A percentile compares a stretch with the other conserved stretches of the same genome.
These are phyloP conservation scores for Pteria penguin DNA, from an alignment of 2,888 invertebrate genomes.

Conservation along the genomic window DNA sequence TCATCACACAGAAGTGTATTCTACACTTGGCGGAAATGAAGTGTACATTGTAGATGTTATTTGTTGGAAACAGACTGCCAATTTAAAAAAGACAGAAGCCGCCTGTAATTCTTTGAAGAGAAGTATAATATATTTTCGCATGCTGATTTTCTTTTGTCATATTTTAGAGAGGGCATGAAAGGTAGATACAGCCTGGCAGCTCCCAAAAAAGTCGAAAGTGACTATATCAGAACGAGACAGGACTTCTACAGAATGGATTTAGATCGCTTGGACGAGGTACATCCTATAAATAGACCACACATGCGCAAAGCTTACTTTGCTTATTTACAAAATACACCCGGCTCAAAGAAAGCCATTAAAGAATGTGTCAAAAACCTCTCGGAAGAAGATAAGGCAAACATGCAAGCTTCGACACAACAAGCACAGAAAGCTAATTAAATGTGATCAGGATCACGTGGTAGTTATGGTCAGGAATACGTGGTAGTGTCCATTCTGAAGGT, in stretches of 20 bases:
- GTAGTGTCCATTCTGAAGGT: too few species aligned
- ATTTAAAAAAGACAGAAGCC: too few species aligned
- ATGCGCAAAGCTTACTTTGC: constrained; percentile 77
- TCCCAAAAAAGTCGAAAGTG: constrained; percentile 66
- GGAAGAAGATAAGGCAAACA: neutral
- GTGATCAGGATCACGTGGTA: too few species aligned
- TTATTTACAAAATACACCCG: constrained; percentile 79
- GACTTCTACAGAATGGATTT: constrained; percentile 79
- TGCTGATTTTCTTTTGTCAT: too few species aligned
- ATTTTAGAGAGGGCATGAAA: constrained; percentile 69
- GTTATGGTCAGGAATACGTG: too few species aligned
- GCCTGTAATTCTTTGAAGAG: too few species aligned
- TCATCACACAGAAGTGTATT: too few species aligned
- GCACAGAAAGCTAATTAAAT: constrained; percentile 25
- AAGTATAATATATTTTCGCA: too few species aligned
- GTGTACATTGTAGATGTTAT: too few species aligned
- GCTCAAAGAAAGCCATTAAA: constrained; percentile 75
- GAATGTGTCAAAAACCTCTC: constrained; percentile 68
- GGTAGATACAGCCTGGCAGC: constrained; percentile 72
- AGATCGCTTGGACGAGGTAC: constrained; percentile 74
- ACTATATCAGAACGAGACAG: constrained; percentile 75
- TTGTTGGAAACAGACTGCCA: too few species aligned
- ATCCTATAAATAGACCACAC: constrained; percentile 68
- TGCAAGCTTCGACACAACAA: neutral
- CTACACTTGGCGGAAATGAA: too few species aligned